phyloP scores from a whole-genome alignment of 2,797 vertebrate genomes.

The Emydoidea blandingii region DNA sequence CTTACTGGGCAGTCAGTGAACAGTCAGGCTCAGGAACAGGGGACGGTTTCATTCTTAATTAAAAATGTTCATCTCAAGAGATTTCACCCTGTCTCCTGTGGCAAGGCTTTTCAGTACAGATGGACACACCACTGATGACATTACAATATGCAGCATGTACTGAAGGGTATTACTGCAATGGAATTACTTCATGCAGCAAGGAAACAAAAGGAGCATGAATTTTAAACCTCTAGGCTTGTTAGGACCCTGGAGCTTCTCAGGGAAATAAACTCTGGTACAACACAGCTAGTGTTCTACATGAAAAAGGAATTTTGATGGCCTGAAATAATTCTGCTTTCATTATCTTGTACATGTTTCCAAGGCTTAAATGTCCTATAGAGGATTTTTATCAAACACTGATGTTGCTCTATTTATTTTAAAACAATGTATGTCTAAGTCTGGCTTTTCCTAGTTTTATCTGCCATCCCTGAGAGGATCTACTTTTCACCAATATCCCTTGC shows the following conservation, averaged over 20 bases:
- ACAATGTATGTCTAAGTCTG: conserved; percentile 24
- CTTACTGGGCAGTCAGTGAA: conserved; percentile 56
- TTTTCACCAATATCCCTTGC: background rate
- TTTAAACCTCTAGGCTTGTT: conserved; percentile 68
- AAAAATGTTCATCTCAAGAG: conserved; percentile 51
- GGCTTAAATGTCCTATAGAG: conserved; percentile 62
- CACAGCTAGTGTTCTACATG: conserved; percentile 50
- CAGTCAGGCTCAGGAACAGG: conserved; percentile 35
- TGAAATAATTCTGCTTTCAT: conserved; percentile 70
- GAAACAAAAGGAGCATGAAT: conserved; percentile 66
- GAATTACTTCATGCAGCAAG: conserved; percentile 71
- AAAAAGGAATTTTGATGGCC: conserved; percentile 69
- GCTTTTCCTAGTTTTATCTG: background rate
- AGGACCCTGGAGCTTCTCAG: conserved; percentile 61
- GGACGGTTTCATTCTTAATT: conserved; percentile 65
- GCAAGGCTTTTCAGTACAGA: conserved; percentile 70
- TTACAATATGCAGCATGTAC: conserved; percentile 56
- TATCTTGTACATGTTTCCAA: conserved; percentile 58
- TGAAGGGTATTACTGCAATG: conserved; percentile 62
- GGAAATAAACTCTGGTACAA: conserved; percentile 58
- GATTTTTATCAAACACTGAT: conserved; percentile 51
- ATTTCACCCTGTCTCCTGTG: conserved; percentile 49
- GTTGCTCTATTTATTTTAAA: conserved; percentile 60
- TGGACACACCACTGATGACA: conserved; percentile 71
- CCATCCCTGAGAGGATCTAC: conserved; percentile 25